phyloP scores from a whole-genome alignment of 2,113 vertebrate species.

The Hippocampus mohnikei region DNA sequence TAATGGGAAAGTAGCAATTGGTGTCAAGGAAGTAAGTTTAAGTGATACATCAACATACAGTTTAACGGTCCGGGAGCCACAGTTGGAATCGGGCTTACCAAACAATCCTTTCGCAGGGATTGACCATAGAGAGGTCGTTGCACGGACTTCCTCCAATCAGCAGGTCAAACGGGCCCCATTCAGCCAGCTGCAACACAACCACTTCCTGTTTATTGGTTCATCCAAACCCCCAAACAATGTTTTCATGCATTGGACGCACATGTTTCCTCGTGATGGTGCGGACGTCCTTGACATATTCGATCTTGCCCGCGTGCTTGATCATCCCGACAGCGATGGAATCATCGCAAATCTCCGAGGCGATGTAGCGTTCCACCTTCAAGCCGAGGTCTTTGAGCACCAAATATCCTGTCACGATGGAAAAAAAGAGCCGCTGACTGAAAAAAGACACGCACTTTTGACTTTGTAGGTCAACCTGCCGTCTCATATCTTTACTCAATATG shows the following conservation, averaged over 20 bases:
- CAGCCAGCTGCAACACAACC: conserved; percentile 76
- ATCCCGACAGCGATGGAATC: conserved; percentile 83
- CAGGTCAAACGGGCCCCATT: conserved; percentile 95
- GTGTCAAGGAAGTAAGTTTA: too few relatives aligned
- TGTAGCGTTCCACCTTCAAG: conserved; percentile 86
- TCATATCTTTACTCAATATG: too few relatives aligned
- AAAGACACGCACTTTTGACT: too few relatives aligned
- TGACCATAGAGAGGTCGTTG: conserved; percentile 87
- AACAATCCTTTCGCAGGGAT: conserved; percentile 83
- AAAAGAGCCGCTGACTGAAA: background rate
- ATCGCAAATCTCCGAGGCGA: conserved; percentile 88
- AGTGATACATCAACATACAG: background rate
- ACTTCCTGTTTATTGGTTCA: background rate
- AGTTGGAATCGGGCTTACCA: conserved; percentile 65
- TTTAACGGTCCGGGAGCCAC: background rate
- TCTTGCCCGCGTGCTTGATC: conserved; percentile 82
- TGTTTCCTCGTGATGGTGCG: conserved; percentile 88
- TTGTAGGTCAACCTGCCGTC: too few relatives aligned
- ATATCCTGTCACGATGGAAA: conserved; percentile 73
- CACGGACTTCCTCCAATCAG: conserved; percentile 94
- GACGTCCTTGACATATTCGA: conserved; percentile 85
- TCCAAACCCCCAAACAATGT: background rate
- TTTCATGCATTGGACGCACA: conserved; percentile 56
- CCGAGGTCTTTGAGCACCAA: conserved; percentile 89
- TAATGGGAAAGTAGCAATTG: background rate